Evolutionary conservation across 2,113 vertebrate species (phyloP).

Genomic region (Prochilodus magdalenae): DNA sequence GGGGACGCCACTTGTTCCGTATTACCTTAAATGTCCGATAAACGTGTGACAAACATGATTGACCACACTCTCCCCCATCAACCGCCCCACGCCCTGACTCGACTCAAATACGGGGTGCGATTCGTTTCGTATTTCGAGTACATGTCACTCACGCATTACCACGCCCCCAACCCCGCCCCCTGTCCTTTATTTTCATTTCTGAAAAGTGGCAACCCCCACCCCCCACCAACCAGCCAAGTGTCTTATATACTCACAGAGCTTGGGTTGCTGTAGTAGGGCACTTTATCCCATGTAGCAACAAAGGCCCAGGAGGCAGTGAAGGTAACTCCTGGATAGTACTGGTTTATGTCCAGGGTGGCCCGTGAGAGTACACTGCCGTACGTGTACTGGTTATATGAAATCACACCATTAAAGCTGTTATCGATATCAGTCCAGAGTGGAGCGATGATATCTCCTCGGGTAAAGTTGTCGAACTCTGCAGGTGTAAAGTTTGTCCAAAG

Average conservation of each 20-base stretch:
- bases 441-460: constrained; percentile 40
- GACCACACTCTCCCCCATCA: too few relatives aligned
- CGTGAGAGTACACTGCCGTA: accelerated
- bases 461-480: neutral
- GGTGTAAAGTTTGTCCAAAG: neutral
- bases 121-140: too few relatives aligned
- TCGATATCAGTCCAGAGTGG: constrained; percentile 58
- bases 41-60: too few relatives aligned
- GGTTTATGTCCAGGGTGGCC: constrained; percentile 49
- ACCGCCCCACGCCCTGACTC: too few relatives aligned
- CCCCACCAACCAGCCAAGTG: too few relatives aligned
- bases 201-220: too few relatives aligned
- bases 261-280: constrained; percentile 49
- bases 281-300: constrained; percentile 65
- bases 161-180: too few relatives aligned
- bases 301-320: constrained; percentile 47
- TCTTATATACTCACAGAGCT: constrained; percentile 17
- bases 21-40: too few relatives aligned
- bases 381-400: constrained; percentile 55
- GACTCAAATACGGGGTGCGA: too few relatives aligned
- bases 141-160: too few relatives aligned
- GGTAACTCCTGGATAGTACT: neutral
- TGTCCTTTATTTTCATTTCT: too few relatives aligned
- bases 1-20: too few relatives aligned
- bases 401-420: neutral